A percentile compares a stretch with the other conserved stretches of the same genome.
Evolutionary conservation across 1,140 invertebrate species (phyloP).

Genomic region (Leptinotarsa defecta): DNA sequence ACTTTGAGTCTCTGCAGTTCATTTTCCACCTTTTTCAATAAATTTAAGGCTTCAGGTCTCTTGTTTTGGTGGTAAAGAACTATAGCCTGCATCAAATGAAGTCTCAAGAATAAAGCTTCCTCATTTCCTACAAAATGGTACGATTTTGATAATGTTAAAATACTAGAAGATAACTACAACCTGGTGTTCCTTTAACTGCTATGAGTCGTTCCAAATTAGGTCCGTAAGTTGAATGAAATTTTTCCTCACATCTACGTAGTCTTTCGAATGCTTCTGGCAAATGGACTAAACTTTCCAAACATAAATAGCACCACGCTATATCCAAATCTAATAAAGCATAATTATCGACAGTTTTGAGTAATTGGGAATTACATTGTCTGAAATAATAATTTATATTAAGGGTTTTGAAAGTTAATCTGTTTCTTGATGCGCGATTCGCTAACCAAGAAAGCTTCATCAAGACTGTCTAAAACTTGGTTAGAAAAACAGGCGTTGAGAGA

Average conservation of each 20-base stretch:
- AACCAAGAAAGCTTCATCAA: too few species aligned
- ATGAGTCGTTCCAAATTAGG: constrained; percentile 70
- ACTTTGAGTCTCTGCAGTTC: constrained; percentile 68
- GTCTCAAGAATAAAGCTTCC: constrained; percentile 71
- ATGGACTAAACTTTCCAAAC: constrained; percentile 70
- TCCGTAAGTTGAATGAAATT: constrained; percentile 72
- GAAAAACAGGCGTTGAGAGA: too few species aligned
- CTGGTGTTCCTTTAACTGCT: constrained; percentile 68
- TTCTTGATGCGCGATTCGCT: too few species aligned
- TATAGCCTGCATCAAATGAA: constrained; percentile 78
- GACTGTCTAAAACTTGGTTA: too few species aligned
- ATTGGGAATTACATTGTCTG: constrained; percentile 69
- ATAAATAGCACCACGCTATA: constrained; percentile 84
- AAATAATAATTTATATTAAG: too few species aligned
- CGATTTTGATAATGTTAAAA: background rate
- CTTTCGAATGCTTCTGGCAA: constrained; percentile 73
- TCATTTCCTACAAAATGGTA: constrained; percentile 60
- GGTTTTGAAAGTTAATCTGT: too few species aligned
- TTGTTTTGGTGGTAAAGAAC: constrained; percentile 75
- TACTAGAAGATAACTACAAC: constrained; percentile 34
- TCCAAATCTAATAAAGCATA: constrained; percentile 80
- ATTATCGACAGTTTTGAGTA: constrained; percentile 77
- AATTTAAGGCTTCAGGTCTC: constrained; percentile 61
- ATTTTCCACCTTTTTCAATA: constrained; percentile 64
- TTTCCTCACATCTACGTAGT: constrained; percentile 67